These are phyloP conservation scores for Hyppa rectilinea DNA, from an alignment of 2,888 invertebrate genomes.

Conservation along the genomic window DNA sequence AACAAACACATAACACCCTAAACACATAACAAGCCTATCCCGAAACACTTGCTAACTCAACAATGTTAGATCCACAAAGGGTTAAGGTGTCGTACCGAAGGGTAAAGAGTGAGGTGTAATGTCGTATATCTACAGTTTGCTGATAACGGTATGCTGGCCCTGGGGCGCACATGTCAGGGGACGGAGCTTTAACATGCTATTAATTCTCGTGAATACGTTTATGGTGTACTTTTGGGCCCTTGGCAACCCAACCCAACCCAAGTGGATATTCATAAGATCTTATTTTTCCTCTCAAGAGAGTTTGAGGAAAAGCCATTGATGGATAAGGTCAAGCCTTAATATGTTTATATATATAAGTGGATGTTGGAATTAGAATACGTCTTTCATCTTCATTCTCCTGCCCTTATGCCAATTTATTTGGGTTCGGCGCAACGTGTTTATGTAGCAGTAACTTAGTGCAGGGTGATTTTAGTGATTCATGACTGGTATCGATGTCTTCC, in stretches of 20 bases:
- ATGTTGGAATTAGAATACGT: too few species aligned
- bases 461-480: conserved; percentile 8
- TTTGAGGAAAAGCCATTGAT: background rate
- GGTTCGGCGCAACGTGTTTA: too few species aligned
- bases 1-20: conserved; percentile 4
- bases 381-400: too few species aligned
- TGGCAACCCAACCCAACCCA: background rate
- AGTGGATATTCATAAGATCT: background rate
- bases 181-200: conserved; percentile 17
- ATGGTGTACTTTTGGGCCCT: background rate
- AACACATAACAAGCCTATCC: background rate
- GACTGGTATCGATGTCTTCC: background rate
- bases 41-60: background rate
- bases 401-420: too few species aligned
- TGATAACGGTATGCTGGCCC: conserved; percentile 7
- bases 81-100: background rate
- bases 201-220: conserved; percentile 25
- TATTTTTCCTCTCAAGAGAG: background rate
- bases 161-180: conserved; percentile 6
- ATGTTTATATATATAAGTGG: background rate
- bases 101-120: conserved; percentile 13
- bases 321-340: background rate
- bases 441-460: background rate
- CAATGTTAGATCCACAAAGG: conserved; percentile 7
- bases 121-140: conserved; percentile 16